A percentile compares a stretch with the other conserved stretches of the same genome.
Evolutionary conservation across 37 sponge, comb jelly and placozoan genomes (phyloP).

Genomic region (Spongilla lacustris): DNA sequence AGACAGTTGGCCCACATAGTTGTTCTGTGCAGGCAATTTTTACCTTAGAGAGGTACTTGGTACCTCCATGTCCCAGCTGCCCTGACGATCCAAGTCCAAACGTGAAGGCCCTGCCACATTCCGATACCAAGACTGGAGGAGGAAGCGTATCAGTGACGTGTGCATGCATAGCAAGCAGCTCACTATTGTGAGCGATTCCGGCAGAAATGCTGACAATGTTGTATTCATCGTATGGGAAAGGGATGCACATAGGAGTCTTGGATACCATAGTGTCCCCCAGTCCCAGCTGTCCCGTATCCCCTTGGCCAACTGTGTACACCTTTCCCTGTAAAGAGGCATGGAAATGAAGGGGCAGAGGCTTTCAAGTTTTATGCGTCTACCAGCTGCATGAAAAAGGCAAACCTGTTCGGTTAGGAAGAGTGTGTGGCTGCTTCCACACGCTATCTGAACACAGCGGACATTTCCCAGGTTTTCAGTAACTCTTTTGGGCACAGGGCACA

Average conservation of each 20-base stretch:
- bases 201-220: slow-evolving; percentile 50
- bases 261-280: slow-evolving; percentile 33
- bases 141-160: background rate
- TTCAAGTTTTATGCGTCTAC: too few species aligned
- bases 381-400: too few species aligned
- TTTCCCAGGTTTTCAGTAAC: slow-evolving; percentile 4
- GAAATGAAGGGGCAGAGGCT: too few species aligned
- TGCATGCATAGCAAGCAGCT: background rate
- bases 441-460: slow-evolving; percentile 40
- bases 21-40: background rate
- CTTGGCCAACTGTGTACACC: slow-evolving; percentile 57
- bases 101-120: slow-evolving; percentile 61
- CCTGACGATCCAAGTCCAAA: slow-evolving; percentile 65
- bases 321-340: slow-evolving; percentile 38
- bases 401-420: slow-evolving; percentile 73
- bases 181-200: slow-evolving; percentile 71
- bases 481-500: slow-evolving; percentile 28
- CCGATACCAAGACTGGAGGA: slow-evolving; percentile 43
- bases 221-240: slow-evolving; percentile 29
- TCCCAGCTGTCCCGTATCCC: slow-evolving; percentile 76
- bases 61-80: slow-evolving; percentile 71
- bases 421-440: slow-evolving; percentile 74
- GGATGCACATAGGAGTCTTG: slow-evolving; percentile 32
- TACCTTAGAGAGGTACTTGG: slow-evolving; percentile 46
- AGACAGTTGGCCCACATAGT: background rate